Conservation (phyloP, 2,888 invertebrate species). For the Cephus nigrinus region DNA sequence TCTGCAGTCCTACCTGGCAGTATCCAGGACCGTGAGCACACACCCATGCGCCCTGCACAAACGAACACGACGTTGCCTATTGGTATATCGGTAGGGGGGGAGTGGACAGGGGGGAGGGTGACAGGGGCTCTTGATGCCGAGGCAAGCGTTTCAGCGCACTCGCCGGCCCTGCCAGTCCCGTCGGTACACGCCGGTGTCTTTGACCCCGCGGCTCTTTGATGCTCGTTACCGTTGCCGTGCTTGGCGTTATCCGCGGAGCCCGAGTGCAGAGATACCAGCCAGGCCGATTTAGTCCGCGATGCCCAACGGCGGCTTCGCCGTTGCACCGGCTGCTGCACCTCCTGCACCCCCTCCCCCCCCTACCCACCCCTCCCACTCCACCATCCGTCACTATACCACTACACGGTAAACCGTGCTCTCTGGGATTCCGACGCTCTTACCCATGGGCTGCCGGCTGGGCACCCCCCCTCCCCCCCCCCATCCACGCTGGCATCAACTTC, state of each 20-base stretch:
- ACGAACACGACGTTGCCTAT: not conserved
- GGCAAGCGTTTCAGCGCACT: not conserved
- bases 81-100: not conserved
- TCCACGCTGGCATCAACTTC: not conserved
- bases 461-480: no score
- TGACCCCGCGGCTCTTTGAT: slow-evolving; percentile 4
- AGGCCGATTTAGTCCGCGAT: not conserved
- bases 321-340: not conserved
- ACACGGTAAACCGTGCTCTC: slow-evolving; percentile 8
- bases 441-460: not conserved
- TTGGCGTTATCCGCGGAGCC: not conserved
- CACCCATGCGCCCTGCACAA: not conserved
- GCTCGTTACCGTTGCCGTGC: not conserved
- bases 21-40: not conserved
- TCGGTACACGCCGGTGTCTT: slow-evolving; percentile 1
- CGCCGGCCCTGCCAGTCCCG: not conserved
- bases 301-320: not conserved
- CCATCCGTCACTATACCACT: slow-evolving; percentile 8
- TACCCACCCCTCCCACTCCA: slow-evolving; percentile 1
- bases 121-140: not conserved
- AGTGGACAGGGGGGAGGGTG: no score
- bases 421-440: slow-evolving; percentile 11
- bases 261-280: not conserved
- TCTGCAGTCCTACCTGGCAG: not conserved
- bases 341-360: not conserved